Percentiles rank a stretch among this genome's conserved stretches.
Conservation (phyloP, 2,888 invertebrate species). For the Agriopis leucophaearia region DNA sequence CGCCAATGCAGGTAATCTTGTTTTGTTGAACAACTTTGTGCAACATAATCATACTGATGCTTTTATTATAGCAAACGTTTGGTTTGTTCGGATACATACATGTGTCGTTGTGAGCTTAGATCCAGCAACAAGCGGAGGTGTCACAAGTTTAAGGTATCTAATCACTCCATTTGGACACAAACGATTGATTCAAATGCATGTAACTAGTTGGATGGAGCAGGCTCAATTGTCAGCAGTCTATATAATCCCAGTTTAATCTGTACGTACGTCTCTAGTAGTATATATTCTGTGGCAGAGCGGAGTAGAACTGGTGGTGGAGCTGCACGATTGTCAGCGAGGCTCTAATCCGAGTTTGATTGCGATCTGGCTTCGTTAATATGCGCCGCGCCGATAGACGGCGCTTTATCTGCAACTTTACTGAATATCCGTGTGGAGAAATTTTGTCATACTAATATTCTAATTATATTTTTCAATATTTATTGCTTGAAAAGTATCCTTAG, state of each 20-base stretch:
- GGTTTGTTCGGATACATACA: no score
- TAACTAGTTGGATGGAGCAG: not conserved
- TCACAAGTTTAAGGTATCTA: no score
- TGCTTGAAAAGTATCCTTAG: no score
- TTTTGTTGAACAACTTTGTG: conserved; percentile 8
- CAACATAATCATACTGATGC: not conserved
- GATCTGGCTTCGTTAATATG: conserved; percentile 58
- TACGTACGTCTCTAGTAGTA: not conserved
- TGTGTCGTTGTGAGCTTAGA: no score
- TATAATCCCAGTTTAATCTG: conserved; percentile 57
- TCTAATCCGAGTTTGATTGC: conserved; percentile 65
- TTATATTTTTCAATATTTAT: no score
- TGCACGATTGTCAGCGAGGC: conserved; percentile 54
- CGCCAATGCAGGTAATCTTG: conserved; percentile 15
- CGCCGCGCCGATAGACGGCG: conserved; percentile 23
- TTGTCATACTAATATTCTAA: no score
- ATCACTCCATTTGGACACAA: not conserved
- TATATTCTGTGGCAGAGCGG: not conserved
- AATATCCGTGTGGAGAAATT: conserved; percentile 8
- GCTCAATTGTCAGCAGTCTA: conserved; percentile 25
- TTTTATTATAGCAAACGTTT: not conserved
- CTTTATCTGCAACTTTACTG: conserved; percentile 20
- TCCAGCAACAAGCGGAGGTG: no score
- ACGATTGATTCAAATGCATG: not conserved
- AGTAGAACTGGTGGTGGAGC: not conserved